phyloP scores from a whole-genome alignment of 2,888 invertebrate genomes.

The Augiades crinisus region DNA sequence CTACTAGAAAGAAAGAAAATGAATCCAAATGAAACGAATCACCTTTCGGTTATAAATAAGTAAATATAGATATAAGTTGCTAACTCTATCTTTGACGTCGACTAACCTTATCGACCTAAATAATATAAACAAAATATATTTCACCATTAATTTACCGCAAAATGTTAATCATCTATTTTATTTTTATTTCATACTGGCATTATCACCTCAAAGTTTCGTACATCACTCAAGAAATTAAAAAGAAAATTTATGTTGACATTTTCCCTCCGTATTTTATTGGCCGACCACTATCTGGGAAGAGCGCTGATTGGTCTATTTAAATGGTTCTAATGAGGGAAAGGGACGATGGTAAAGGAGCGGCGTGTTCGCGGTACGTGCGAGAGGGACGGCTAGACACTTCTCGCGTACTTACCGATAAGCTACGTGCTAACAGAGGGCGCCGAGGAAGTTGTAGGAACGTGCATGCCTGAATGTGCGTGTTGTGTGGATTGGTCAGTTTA shows the following conservation, averaged over 20 bases:
- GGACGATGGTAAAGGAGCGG: slow-evolving; percentile 50
- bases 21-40: too few relatives aligned
- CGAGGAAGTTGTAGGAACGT: slow-evolving; percentile 59
- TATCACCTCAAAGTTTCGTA: slow-evolving; percentile 29
- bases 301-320: slow-evolving; percentile 68
- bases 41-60: too few relatives aligned
- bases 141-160: background rate
- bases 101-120: background rate
- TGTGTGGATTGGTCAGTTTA: slow-evolving; percentile 48
- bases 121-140: background rate
- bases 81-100: background rate
- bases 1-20: too few relatives aligned
- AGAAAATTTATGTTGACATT: slow-evolving; percentile 75
- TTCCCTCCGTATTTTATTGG: slow-evolving; percentile 76
- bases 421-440: slow-evolving; percentile 61
- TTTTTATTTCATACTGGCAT: background rate
- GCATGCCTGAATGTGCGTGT: slow-evolving; percentile 43
- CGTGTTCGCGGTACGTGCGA: slow-evolving; percentile 45
- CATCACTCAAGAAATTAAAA: slow-evolving; percentile 50
- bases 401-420: slow-evolving; percentile 72
- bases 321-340: slow-evolving; percentile 63
- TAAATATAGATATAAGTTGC: too few relatives aligned
- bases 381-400: slow-evolving; percentile 71
- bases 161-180: background rate
- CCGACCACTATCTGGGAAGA: slow-evolving; percentile 54